Conservation (phyloP, 2,113 vertebrate genomes). For the Corapipo altera region DNA sequence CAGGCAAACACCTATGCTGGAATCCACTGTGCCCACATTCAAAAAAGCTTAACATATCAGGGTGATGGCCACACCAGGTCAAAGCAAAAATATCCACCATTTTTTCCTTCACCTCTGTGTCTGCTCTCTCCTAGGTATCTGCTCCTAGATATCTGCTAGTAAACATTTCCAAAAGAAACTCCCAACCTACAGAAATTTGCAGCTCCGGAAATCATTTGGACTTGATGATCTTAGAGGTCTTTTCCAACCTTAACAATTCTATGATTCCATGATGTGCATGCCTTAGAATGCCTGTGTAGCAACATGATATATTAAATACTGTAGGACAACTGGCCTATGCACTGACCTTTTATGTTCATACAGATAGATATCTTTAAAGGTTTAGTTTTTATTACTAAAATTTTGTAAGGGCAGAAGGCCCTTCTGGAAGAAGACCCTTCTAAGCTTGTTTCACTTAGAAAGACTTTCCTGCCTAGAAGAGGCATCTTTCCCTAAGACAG, state of each 20-base stretch:
- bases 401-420: too few relatives aligned
- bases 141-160: not conserved
- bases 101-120: not conserved
- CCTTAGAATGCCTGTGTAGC: not conserved
- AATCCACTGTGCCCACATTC: not conserved
- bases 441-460: too few relatives aligned
- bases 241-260: not conserved
- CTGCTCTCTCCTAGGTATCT: not conserved
- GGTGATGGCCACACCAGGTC: not conserved
- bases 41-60: not conserved
- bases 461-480: too few relatives aligned
- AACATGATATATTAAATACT: not conserved
- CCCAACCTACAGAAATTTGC: not conserved
- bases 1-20: not conserved
- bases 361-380: not conserved
- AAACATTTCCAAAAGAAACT: not conserved
- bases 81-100: not conserved
- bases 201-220: not conserved
- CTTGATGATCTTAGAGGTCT: not conserved
- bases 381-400: not conserved
- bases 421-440: too few relatives aligned
- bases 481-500: too few relatives aligned
- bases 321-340: not conserved
- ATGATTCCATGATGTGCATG: not conserved
- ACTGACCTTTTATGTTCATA: not conserved